Conservation (phyloP, 2,113 vertebrate species). For the Lycaon pictus region DNA sequence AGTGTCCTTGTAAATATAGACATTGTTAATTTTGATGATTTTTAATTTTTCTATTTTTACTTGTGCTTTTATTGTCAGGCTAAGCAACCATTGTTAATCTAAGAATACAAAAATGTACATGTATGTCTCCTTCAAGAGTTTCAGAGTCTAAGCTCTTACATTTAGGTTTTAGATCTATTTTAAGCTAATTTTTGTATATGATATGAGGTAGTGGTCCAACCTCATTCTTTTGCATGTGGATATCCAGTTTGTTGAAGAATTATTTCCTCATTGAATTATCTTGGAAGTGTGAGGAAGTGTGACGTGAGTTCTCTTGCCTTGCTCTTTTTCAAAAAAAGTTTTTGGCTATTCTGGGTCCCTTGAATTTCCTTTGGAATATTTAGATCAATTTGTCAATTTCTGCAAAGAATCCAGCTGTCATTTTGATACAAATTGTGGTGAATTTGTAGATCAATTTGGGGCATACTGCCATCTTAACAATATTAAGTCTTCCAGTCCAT, state of each 20-base stretch:
- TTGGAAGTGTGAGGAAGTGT: not conserved
- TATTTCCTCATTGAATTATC: not conserved
- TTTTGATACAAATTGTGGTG: not conserved
- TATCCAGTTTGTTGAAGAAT: not conserved
- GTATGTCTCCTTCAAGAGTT: not conserved
- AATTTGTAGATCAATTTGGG: not conserved
- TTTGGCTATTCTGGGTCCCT: not conserved
- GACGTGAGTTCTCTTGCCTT: not conserved
- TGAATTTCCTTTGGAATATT: conserved; percentile 12
- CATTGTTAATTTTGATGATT: not conserved
- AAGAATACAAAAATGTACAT: not conserved
- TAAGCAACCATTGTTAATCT: not conserved
- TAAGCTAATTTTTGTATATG: not conserved
- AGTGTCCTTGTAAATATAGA: not conserved
- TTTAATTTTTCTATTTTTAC: not conserved
- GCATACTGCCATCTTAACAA: not conserved
- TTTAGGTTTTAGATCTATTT: not conserved
- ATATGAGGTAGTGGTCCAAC: not conserved
- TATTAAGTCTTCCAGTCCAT: not conserved
- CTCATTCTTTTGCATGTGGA: not conserved
- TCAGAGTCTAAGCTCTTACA: not conserved
- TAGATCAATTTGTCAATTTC: not conserved
- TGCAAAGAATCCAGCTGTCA: not conserved
- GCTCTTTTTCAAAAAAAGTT: not conserved
- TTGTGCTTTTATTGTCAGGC: not conserved